These are phyloP conservation scores for Leucosticte australis DNA, from an alignment of 2,113 vertebrate species.

Conservation along the genomic window DNA sequence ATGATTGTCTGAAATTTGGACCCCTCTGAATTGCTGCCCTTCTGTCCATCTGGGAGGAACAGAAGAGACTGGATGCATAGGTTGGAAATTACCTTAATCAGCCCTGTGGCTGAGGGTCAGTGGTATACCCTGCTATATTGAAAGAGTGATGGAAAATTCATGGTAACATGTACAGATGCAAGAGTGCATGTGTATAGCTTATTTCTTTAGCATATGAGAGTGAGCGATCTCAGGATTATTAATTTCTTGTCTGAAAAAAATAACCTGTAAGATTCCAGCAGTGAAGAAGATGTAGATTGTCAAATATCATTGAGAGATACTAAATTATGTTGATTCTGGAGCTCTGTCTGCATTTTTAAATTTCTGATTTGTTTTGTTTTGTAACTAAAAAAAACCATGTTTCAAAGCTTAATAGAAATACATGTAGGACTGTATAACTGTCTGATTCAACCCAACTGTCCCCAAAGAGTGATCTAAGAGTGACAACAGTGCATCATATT, in stretches of 20 bases:
- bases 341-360: fast-evolving
- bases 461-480: neutral
- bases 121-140: neutral
- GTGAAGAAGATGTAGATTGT: neutral
- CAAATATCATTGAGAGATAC: neutral
- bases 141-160: neutral
- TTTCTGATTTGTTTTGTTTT: neutral
- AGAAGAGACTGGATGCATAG: neutral
- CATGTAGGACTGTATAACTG: neutral
- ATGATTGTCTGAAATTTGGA: neutral
- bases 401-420: neutral
- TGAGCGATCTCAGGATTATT: neutral
- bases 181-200: neutral
- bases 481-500: neutral
- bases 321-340: neutral
- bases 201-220: neutral
- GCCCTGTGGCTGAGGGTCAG: neutral
- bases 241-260: neutral
- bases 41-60: neutral
- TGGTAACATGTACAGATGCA: fast-evolving
- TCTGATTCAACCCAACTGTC: neutral
- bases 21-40: neutral
- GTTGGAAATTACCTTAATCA: neutral
- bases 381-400: neutral
- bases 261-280: neutral